phyloP scores from a whole-genome alignment of 2,113 vertebrate genomes.

The Trochalopteron elliotii region DNA sequence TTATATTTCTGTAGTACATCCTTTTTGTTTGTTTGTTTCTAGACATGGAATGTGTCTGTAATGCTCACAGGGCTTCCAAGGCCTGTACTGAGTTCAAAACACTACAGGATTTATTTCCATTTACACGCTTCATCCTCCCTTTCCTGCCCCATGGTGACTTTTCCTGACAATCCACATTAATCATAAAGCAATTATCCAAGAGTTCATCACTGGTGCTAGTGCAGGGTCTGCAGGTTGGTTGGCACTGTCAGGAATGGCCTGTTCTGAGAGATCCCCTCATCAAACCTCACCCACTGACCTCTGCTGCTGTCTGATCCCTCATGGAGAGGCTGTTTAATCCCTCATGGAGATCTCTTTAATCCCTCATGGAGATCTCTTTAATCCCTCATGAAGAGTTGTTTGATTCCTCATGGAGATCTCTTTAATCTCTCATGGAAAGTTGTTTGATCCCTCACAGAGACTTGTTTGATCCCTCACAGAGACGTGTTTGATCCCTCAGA shows the following conservation, averaged over 20 bases:
- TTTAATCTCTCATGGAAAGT: too few relatives aligned
- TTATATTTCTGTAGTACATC: background rate
- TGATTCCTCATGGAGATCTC: background rate
- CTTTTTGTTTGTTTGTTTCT: background rate
- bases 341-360: accelerated
- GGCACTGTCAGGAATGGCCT: background rate
- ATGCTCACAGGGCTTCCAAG: background rate
- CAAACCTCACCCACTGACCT: background rate
- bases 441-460: background rate
- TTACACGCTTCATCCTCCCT: accelerated
- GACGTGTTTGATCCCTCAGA: background rate
- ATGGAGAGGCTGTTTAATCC: background rate
- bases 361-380: accelerated
- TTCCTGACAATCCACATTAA: background rate
- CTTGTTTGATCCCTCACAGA: too few relatives aligned
- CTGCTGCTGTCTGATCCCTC: background rate
- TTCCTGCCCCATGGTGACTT: background rate
- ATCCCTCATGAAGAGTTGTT: background rate
- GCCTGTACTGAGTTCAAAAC: background rate
- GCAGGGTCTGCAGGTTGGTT: background rate
- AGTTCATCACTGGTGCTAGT: background rate
- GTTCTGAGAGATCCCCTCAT: background rate
- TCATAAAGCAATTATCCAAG: background rate
- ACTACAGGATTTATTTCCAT: background rate
- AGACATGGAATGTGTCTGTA: background rate